Evolutionary conservation across 1,140 invertebrate species (phyloP).

Genomic region (Bombus fervidus): DNA sequence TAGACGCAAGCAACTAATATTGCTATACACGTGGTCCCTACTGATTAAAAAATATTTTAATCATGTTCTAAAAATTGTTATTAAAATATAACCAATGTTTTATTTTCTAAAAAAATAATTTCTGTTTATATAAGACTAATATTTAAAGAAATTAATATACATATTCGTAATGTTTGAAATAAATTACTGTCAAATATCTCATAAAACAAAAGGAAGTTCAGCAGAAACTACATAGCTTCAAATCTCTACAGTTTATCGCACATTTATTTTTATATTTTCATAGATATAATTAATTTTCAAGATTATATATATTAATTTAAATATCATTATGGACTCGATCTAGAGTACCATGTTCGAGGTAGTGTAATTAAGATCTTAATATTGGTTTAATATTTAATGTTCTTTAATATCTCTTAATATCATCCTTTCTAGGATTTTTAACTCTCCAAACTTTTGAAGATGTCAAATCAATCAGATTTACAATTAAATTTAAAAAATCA

Average conservation of each 20-base stretch:
- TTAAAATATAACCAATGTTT: background rate
- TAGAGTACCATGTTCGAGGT: slow-evolving; percentile 41
- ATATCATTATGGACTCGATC: slow-evolving; percentile 23
- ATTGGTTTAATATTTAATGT: background rate
- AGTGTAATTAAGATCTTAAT: slow-evolving; percentile 38
- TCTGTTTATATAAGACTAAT: background rate
- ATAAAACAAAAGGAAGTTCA: background rate
- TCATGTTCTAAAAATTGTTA: background rate
- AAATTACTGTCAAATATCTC: background rate
- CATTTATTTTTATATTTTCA: slow-evolving; percentile 14
- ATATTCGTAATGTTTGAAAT: background rate
- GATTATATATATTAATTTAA: slow-evolving; percentile 15
- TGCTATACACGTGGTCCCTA: slow-evolving; percentile 37
- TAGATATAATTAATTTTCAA: background rate
- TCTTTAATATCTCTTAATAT: background rate
- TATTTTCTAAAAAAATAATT: background rate
- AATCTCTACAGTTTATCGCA: background rate
- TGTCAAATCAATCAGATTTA: background rate
- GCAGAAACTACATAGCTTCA: slow-evolving; percentile 16
- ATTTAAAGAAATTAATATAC: background rate
- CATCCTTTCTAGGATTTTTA: background rate
- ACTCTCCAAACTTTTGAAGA: background rate
- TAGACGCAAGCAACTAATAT: slow-evolving; percentile 27
- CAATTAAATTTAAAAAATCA: background rate
- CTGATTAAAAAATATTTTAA: slow-evolving; percentile 42